Evolutionary conservation across 2,797 vertebrate genomes (phyloP).

Genomic region (Pelobates cultripes): DNA sequence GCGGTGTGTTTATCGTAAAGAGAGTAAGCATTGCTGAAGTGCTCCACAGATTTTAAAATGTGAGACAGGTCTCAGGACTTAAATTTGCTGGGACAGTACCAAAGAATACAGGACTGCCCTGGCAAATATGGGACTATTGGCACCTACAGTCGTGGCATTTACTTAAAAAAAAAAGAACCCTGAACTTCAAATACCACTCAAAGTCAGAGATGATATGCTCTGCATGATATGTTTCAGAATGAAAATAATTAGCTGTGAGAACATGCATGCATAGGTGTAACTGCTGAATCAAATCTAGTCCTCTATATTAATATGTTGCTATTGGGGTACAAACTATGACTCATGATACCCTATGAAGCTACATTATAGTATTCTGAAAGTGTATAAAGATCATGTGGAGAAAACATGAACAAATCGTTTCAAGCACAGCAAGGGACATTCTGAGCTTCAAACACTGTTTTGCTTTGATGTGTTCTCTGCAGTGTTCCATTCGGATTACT

Average conservation of each 20-base stretch:
- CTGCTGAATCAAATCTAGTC: neutral
- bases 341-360: constrained; percentile 10
- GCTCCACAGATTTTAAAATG: too few species aligned
- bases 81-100: too few species aligned
- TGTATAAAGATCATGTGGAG: constrained; percentile 12
- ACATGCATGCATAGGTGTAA: neutral
- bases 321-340: neutral
- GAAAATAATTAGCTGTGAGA: neutral
- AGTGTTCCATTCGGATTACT: constrained; percentile 27
- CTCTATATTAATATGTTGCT: neutral
- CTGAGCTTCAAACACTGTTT: constrained; percentile 21
- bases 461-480: constrained; percentile 39
- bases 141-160: too few species aligned
- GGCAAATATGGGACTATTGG: too few species aligned
- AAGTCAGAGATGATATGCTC: neutral
- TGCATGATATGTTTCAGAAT: neutral
- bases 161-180: too few species aligned
- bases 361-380: constrained; percentile 7
- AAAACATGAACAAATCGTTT: constrained; percentile 24
- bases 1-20: too few species aligned
- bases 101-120: too few species aligned
- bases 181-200: neutral
- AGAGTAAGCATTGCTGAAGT: too few species aligned
- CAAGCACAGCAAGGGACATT: constrained; percentile 7
- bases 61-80: too few species aligned